Conservation (phyloP, 2,888 invertebrate species). For the Leistus spinibarbis region DNA sequence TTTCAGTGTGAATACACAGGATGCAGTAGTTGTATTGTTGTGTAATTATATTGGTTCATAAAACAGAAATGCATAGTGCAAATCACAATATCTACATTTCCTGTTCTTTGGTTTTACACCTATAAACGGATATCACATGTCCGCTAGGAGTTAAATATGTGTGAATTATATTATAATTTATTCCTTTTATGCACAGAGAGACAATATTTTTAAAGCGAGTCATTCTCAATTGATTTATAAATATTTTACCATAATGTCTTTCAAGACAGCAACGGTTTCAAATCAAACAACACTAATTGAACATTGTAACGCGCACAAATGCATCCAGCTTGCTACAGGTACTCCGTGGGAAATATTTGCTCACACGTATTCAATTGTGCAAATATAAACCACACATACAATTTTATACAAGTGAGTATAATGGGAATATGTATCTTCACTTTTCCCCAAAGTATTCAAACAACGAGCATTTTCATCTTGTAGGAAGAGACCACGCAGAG, state of each 20-base stretch:
- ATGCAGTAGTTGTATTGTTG: constrained; percentile 20
- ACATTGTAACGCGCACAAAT: too few relatives aligned
- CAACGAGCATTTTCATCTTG: not conserved
- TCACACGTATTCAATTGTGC: too few relatives aligned
- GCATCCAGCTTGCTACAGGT: too few relatives aligned
- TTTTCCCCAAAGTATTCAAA: not conserved
- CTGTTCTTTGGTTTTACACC: constrained; percentile 7
- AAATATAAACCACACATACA: not conserved
- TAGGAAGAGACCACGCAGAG: not conserved
- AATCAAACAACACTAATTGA: too few relatives aligned
- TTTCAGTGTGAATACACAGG: constrained; percentile 4
- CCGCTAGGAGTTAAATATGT: not conserved
- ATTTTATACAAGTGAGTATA: not conserved
- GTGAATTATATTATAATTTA: not conserved
- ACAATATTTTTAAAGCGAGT: too few relatives aligned
- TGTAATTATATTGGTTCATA: constrained; percentile 23
- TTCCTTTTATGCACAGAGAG: too few relatives aligned
- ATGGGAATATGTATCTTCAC: not conserved
- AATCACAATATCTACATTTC: constrained; percentile 28
- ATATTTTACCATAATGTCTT: too few relatives aligned
- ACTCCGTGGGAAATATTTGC: too few relatives aligned
- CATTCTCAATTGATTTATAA: too few relatives aligned
- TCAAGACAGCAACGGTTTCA: too few relatives aligned
- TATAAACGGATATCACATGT: constrained; percentile 22
- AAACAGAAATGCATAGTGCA: constrained; percentile 23